phyloP scores from a whole-genome alignment of 2,113 vertebrate genomes.

The Xenotilapia leptura region DNA sequence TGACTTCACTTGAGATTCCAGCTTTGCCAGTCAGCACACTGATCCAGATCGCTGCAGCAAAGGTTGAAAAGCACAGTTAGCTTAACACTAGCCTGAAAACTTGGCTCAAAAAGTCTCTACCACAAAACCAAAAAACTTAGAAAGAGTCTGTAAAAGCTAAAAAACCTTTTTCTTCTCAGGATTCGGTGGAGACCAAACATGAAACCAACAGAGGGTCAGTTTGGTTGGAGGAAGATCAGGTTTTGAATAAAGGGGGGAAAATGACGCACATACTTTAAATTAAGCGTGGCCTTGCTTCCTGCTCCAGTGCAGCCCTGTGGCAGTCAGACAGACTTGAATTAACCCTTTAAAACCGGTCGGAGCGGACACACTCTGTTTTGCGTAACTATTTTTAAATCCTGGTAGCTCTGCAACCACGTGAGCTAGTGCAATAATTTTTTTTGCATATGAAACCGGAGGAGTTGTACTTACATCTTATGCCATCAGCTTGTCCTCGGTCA shows the following conservation, averaged over 20 bases:
- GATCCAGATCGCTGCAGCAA: neutral
- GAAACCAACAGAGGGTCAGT: neutral
- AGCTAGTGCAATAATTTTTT: too few species aligned
- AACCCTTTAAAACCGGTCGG: accelerated
- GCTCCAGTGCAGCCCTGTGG: neutral
- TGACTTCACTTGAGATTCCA: neutral
- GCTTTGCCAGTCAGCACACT: neutral
- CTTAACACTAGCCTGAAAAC: neutral
- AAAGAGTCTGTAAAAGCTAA: neutral
- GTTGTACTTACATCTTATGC: too few species aligned
- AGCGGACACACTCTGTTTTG: accelerated
- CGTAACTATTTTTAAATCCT: too few species aligned
- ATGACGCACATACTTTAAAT: neutral
- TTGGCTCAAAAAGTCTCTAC: neutral
- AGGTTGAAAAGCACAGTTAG: neutral
- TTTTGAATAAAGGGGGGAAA: neutral
- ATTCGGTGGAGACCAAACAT: neutral
- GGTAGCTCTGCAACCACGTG: too few species aligned
- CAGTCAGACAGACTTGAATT: neutral
- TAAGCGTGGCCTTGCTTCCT: neutral
- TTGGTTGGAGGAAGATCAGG: neutral
- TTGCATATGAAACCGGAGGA: too few species aligned
- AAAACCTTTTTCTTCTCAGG: accelerated
- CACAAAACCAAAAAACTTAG: neutral
- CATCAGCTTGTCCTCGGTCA: too few species aligned